Evolutionary conservation across 2,888 invertebrate genomes (phyloP).

Genomic region (Aphodius sticticus): DNA sequence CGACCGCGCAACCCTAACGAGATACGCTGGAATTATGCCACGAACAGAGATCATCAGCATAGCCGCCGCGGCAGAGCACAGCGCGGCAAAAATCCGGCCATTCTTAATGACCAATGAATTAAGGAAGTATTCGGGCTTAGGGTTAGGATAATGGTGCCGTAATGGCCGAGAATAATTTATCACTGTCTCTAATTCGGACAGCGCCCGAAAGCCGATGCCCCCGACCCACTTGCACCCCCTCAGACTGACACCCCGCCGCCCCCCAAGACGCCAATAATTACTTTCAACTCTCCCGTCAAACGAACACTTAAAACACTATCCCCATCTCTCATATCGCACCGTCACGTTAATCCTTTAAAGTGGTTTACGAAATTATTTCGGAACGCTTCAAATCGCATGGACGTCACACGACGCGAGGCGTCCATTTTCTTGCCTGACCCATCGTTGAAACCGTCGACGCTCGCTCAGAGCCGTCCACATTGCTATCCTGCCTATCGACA

Average conservation of each 20-base stretch:
- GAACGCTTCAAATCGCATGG: background rate
- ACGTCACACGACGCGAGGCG: background rate
- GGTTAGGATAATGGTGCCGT: conserved; percentile 48
- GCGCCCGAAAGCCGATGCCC: background rate
- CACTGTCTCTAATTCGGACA: conserved; percentile 45
- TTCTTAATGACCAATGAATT: conserved; percentile 58
- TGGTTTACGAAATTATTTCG: background rate
- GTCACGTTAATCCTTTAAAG: background rate
- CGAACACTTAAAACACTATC: background rate
- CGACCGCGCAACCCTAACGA: conserved; percentile 52
- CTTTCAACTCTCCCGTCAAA: background rate
- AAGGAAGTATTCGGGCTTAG: conserved; percentile 51
- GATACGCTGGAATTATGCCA: conserved; percentile 58
- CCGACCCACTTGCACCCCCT: background rate
- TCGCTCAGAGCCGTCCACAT: background rate
- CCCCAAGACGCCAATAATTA: background rate
- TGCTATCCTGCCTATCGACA: background rate
- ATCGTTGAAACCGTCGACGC: background rate
- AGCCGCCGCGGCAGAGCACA: conserved; percentile 44
- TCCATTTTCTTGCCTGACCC: background rate
- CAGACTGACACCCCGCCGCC: background rate
- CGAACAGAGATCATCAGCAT: conserved; percentile 54
- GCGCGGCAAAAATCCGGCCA: conserved; percentile 52
- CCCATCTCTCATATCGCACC: background rate
- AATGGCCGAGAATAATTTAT: conserved; percentile 49